Evolutionary conservation across 2,888 invertebrate species (phyloP).

Genomic region (Thecocarcelia acutangulata): DNA sequence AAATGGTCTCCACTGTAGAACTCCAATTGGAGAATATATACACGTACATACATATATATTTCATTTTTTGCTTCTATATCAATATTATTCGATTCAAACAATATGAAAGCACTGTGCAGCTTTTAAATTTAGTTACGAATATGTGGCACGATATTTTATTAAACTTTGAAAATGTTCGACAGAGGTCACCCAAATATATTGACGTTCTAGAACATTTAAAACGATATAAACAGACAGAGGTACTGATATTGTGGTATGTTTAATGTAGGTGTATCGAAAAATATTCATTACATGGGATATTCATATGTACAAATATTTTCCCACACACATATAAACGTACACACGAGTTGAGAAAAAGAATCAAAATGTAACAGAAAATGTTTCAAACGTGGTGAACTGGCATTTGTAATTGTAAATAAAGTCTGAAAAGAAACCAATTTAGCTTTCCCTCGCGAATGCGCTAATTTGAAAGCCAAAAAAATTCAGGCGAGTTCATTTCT

Average conservation of each 20-base stretch:
- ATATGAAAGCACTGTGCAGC: conserved; percentile 10
- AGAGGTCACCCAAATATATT: conserved; percentile 63
- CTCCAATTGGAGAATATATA: conserved; percentile 50
- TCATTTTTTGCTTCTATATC: conserved; percentile 11
- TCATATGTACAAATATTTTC: conserved; percentile 58
- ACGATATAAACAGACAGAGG: not conserved
- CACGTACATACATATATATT: no score
- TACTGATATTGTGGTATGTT: conserved; percentile 10
- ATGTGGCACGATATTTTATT: conserved; percentile 61
- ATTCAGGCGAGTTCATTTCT: no score
- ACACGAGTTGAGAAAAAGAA: not conserved
- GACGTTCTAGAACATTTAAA: conserved; percentile 40
- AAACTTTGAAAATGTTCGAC: conserved; percentile 52
- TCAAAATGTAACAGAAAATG: conserved; percentile 21
- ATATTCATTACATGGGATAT: conserved; percentile 54
- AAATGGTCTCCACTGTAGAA: conserved; percentile 65
- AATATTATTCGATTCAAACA: conserved; percentile 45
- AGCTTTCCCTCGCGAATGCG: no score
- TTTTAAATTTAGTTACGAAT: conserved; percentile 28
- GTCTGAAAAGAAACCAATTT: no score
- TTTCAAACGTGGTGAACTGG: not conserved
- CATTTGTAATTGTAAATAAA: no score
- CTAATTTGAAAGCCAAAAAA: no score
- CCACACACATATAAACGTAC: conserved; percentile 49
- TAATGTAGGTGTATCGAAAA: conserved; percentile 48